Conservation (phyloP, 2,888 invertebrate genomes). For the Dynastes grantii region DNA sequence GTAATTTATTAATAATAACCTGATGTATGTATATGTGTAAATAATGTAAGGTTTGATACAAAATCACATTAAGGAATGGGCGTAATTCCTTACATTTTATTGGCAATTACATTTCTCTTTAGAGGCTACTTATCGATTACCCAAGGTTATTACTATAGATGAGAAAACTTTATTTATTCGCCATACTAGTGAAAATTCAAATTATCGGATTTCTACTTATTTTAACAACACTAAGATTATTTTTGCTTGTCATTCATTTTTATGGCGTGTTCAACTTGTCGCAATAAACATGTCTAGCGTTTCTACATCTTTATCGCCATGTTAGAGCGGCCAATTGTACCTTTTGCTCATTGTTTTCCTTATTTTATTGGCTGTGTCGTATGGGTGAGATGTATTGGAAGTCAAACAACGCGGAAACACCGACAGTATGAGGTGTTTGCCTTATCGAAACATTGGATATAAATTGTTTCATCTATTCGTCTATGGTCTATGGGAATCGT, state of each 20-base stretch:
- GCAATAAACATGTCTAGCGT: slow-evolving; percentile 33
- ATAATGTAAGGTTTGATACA: not conserved
- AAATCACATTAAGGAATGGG: not conserved
- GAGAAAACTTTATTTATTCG: too few species aligned
- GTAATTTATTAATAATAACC: slow-evolving; percentile 24
- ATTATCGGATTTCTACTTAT: too few species aligned
- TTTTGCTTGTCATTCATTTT: not conserved
- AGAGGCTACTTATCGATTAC: too few species aligned
- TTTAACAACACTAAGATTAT: too few species aligned
- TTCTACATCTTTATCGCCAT: slow-evolving; percentile 16
- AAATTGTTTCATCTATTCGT: slow-evolving; percentile 38
- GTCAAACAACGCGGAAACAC: slow-evolving; percentile 43
- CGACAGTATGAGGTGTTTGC: slow-evolving; percentile 31
- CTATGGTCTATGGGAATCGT: slow-evolving; percentile 12
- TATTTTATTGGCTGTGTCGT: slow-evolving; percentile 28
- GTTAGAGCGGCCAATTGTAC: slow-evolving; percentile 24
- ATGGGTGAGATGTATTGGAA: slow-evolving; percentile 30
- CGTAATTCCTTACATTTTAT: too few species aligned
- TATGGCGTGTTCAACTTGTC: slow-evolving; percentile 34
- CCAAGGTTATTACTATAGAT: too few species aligned
- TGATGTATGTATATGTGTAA: not conserved
- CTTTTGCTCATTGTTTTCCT: slow-evolving; percentile 43
- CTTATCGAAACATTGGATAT: slow-evolving; percentile 44
- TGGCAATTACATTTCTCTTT: too few species aligned
- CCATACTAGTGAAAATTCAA: too few species aligned